Base-by-base conservation (phyloP, 1,140 invertebrate species). In the Drosophila burlai region DNA sequence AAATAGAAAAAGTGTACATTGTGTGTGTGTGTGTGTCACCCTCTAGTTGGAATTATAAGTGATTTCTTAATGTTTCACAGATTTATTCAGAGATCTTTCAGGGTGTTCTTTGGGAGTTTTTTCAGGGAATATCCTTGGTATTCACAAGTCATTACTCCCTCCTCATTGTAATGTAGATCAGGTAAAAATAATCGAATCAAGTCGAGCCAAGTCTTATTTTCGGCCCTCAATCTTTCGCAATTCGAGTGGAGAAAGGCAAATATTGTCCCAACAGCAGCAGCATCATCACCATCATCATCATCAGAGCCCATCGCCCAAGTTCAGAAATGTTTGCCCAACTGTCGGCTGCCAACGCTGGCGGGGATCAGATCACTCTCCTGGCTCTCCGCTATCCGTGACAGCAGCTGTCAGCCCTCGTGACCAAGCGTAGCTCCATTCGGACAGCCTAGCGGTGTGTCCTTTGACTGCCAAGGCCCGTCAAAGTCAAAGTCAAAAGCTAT, bases 381-480 rank as follows among this genome's bases (percentile, higher is more conserved):
- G 15, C 24, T 18, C 24, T 18, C 1, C 6, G 29, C 5, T 2
- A 18, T 34, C 29, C n/a, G 34, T 34, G 52, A 52, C 80, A 77
- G 59, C 46, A 24, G 50, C 66, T 74, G 77, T 68, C 68, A 69
- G 71, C 43, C 79, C 82, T 64, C 75, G 75, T 85, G 82, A 86
- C 83, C 82, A 64, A 36, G 66, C 40, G 66, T 36, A 52, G 29
- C 31, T 36, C 11, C 18, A 46, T 73, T 69, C 34, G 42, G 72
- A 29, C 42, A 60, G 58, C 29, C 46, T 8, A 54, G 40, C 49
- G 55, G 47, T 66, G 55, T 82, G 68, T 85, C 80, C 82, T 86
- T 79, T 82, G 52, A 50, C 77, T 67, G 81, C 59, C 76, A 79
- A 49, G 34, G 36, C 16, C 31, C 45, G 4, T 29, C 46, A 67